These are phyloP conservation scores for Scyliorhinus canicula DNA, from an alignment of 2,797 vertebrate species.

Conservation along the genomic window DNA sequence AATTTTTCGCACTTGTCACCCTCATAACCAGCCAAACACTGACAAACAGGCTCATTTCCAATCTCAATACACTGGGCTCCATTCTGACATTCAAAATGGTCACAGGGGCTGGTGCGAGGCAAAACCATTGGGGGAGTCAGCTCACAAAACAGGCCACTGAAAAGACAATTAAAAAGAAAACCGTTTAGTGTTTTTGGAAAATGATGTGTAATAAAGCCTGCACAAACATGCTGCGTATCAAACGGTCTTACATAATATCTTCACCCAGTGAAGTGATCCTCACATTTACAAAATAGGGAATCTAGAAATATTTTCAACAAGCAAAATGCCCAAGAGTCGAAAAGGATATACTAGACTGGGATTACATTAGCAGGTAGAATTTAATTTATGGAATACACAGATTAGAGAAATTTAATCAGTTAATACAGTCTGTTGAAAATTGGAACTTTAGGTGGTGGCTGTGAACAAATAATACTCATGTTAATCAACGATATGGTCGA, in stretches of 20 bases:
- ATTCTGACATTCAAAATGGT: slow-evolving; percentile 88
- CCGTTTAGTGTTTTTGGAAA: neutral
- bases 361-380: neutral
- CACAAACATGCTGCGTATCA: neutral
- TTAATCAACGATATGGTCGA: neutral
- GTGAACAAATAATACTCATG: neutral
- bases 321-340: neutral
- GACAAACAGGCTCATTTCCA: slow-evolving; percentile 77
- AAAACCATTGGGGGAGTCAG: slow-evolving; percentile 90
- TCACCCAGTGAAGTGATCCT: neutral
- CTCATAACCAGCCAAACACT: slow-evolving; percentile 86
- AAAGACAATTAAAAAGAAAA: slow-evolving; percentile 40
- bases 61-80: slow-evolving; percentile 83
- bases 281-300: neutral
- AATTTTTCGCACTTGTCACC: slow-evolving; percentile 85
- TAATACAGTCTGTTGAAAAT: neutral
- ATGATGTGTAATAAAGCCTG: neutral
- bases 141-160: slow-evolving; percentile 89
- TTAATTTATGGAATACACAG: slow-evolving; percentile 9
- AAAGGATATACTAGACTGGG: neutral
- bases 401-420: neutral
- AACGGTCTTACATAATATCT: neutral
- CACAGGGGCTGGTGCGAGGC: slow-evolving; percentile 90
- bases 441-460: neutral
- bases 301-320: neutral